Conservation (phyloP, 2,797 vertebrate genomes). For the Hippopotamyrus pictus region DNA sequence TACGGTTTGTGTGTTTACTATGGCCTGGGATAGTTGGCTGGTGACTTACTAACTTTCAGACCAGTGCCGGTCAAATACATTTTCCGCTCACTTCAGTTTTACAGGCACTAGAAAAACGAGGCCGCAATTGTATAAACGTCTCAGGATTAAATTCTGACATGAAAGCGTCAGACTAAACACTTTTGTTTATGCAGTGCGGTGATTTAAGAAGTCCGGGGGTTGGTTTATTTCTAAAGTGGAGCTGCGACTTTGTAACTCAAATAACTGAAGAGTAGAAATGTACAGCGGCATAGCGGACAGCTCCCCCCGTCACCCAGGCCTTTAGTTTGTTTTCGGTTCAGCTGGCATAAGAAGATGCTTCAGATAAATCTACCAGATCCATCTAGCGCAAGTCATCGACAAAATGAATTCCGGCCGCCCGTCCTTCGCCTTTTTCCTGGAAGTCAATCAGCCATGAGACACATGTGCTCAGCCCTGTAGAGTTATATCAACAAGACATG, state of each 20-base stretch:
- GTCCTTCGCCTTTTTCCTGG: not conserved
- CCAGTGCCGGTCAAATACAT: not conserved
- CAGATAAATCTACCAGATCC: not conserved
- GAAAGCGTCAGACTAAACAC: constrained; percentile 1
- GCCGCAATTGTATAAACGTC: not conserved
- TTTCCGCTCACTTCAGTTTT: not conserved
- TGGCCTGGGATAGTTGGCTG: not conserved
- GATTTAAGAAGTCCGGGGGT: not conserved
- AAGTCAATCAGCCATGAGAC: not conserved
- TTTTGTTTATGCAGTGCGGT: not conserved
- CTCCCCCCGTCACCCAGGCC: not conserved
- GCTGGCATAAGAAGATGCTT: not conserved
- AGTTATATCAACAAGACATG: not conserved
- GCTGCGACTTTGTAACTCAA: not conserved
- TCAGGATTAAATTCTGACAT: not conserved
- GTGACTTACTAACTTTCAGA: not conserved
- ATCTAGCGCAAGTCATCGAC: not conserved
- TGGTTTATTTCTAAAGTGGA: not conserved
- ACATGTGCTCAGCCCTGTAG: not conserved
- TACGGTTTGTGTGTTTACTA: not conserved
- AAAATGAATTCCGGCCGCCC: not conserved
- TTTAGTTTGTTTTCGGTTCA: not conserved
- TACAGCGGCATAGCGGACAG: not conserved
- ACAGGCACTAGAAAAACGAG: not conserved
- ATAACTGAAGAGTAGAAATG: not conserved